phyloP scores from a whole-genome alignment of 1,140 invertebrate species.

The Vanessa tameamea region DNA sequence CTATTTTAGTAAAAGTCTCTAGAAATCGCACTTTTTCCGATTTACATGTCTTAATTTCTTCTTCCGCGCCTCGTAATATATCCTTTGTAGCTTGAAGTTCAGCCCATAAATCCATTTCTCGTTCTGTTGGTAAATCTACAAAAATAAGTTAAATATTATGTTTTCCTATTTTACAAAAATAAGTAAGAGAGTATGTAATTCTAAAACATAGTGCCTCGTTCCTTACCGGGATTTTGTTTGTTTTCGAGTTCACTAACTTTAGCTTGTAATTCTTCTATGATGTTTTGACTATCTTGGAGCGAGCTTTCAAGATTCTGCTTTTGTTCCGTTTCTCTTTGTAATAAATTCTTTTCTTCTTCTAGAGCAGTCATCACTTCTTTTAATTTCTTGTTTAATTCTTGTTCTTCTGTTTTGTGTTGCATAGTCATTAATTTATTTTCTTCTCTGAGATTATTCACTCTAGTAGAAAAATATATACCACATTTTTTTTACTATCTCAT shows the following conservation, averaged over 20 bases:
- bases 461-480: slow-evolving; percentile 26
- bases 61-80: slow-evolving; percentile 64
- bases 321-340: slow-evolving; percentile 45
- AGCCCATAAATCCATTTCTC: slow-evolving; percentile 72
- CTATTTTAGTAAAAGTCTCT: slow-evolving; percentile 69
- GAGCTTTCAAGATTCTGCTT: slow-evolving; percentile 48
- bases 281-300: slow-evolving; percentile 48
- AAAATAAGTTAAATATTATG: not conserved
- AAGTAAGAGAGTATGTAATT: not conserved
- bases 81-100: slow-evolving; percentile 72
- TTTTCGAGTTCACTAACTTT: slow-evolving; percentile 65
- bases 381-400: slow-evolving; percentile 57
- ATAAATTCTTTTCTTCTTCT: slow-evolving; percentile 51
- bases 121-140: slow-evolving; percentile 67
- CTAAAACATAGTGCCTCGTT: not conserved
- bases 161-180: not conserved
- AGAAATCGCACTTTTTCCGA: slow-evolving; percentile 71
- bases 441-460: slow-evolving; percentile 59
- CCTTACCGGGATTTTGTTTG: slow-evolving; percentile 61
- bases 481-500: too few species aligned
- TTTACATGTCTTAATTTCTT: slow-evolving; percentile 67
- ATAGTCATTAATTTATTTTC: slow-evolving; percentile 54
- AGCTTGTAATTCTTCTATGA: slow-evolving; percentile 56
- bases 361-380: slow-evolving; percentile 52
- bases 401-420: slow-evolving; percentile 51